phyloP scores from a whole-genome alignment of 2,113 vertebrate genomes.

The Antidorcas marsupialis region DNA sequence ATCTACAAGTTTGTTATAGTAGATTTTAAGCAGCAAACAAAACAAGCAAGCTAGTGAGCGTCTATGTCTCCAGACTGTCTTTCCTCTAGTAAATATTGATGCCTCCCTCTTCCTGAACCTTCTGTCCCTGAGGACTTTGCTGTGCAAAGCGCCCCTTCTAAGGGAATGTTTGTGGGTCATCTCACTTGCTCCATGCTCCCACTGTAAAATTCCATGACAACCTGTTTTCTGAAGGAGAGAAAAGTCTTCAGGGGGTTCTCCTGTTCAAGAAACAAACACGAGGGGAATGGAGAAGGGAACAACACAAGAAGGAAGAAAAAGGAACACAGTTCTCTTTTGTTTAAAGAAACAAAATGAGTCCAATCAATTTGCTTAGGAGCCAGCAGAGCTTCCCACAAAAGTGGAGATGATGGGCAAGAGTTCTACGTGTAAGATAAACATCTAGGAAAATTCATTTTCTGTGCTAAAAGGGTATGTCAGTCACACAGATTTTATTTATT shows the following conservation, averaged over 20 bases:
- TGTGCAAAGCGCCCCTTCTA: not conserved
- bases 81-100: constrained; percentile 43
- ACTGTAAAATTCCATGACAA: constrained; percentile 37
- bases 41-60: not conserved
- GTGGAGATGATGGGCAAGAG: not conserved
- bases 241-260: constrained; percentile 9
- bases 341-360: constrained; percentile 40
- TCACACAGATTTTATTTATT: constrained; percentile 33
- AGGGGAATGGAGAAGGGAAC: not conserved
- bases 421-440: constrained; percentile 15
- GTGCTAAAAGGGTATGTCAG: not conserved
- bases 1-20: not conserved
- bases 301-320: not conserved
- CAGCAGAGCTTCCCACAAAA: not conserved
- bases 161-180: not conserved
- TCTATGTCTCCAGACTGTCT: not conserved
- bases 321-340: constrained; percentile 22
- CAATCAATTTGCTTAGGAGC: constrained; percentile 38
- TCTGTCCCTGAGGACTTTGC: not conserved
- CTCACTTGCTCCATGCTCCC: not conserved
- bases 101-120: constrained; percentile 26
- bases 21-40: constrained; percentile 23
- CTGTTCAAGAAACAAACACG: not conserved
- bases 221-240: constrained; percentile 4
- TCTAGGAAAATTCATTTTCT: constrained; percentile 36